These are phyloP conservation scores for Embidobia sp. DNA, from an alignment of 2,888 invertebrate species.

Conservation along the genomic window DNA sequence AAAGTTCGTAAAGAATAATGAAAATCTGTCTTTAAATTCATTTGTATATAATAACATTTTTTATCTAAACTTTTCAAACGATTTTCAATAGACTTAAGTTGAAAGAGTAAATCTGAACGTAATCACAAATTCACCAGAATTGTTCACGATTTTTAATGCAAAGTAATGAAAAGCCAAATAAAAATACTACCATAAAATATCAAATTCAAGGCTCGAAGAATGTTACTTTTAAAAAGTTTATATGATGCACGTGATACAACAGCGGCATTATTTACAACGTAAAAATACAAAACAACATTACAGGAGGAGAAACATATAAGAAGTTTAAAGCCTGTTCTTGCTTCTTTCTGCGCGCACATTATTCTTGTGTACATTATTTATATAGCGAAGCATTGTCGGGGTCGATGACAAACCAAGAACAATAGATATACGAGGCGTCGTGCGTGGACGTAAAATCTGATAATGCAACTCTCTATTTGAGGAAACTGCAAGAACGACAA, in stretches of 20 bases:
- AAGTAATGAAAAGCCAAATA: no score
- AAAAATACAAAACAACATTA: conserved; percentile 12
- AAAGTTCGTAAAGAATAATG: no score
- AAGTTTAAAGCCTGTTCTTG: conserved; percentile 20
- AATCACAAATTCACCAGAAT: no score
- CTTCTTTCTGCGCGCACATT: conserved; percentile 12
- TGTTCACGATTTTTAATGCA: no score
- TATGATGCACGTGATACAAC: conserved; percentile 1
- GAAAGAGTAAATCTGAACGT: no score
- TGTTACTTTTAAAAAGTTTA: no score
- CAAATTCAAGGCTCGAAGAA: no score
- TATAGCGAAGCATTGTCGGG: conserved; percentile 30
- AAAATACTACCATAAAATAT: no score
- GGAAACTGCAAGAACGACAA: conserved; percentile 30
- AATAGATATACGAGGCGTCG: conserved; percentile 59
- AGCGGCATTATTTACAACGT: not conserved
- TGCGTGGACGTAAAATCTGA: conserved; percentile 62
- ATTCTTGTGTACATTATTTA: conserved; percentile 48
- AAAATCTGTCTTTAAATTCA: no score
- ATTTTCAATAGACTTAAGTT: no score
- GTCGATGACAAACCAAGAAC: conserved; percentile 60
- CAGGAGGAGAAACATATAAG: not conserved
- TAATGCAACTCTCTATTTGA: conserved; percentile 52
- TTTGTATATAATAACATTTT: no score
- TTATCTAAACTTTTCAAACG: no score